Conservation (phyloP, 2,797 vertebrate species). For the Pristis pectinata region DNA sequence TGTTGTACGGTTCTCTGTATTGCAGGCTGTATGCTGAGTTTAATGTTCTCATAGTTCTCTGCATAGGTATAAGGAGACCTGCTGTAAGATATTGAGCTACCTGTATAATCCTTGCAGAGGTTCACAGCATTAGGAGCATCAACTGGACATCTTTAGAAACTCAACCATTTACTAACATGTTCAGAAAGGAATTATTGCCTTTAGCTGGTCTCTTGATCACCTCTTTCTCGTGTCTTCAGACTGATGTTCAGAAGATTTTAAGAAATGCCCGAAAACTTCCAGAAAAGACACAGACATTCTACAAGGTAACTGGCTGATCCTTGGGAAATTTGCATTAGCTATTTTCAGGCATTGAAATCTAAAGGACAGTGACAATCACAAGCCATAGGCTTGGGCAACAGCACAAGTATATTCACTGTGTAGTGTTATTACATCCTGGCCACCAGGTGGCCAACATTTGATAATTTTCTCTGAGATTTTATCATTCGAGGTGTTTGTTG, state of each 20-base stretch:
- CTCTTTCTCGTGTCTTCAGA: constrained; percentile 57
- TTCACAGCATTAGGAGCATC: neutral
- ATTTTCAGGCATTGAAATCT: neutral
- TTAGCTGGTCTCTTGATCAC: neutral
- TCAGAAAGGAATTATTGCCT: neutral
- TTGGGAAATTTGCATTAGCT: neutral
- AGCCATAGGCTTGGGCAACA: neutral
- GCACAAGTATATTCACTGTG: neutral
- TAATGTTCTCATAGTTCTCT: too few species aligned
- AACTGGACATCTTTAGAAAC: neutral
- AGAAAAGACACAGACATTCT: constrained; percentile 98
- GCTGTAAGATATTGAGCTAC: too few species aligned
- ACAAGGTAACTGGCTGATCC: constrained; percentile 75
- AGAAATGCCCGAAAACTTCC: constrained; percentile 95
- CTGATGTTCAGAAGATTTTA: constrained; percentile 97
- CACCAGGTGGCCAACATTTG: neutral
- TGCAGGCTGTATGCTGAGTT: neutral
- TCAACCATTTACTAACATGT: neutral
- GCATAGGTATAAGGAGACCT: too few species aligned
- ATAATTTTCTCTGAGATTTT: neutral
- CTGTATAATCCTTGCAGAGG: neutral
- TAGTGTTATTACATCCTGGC: neutral
- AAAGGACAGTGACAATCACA: neutral
- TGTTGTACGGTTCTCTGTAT: too few species aligned
- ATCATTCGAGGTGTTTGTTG: neutral